Evolutionary conservation across 2,797 vertebrate species (phyloP).

Genomic region (Psittacula derbiana): DNA sequence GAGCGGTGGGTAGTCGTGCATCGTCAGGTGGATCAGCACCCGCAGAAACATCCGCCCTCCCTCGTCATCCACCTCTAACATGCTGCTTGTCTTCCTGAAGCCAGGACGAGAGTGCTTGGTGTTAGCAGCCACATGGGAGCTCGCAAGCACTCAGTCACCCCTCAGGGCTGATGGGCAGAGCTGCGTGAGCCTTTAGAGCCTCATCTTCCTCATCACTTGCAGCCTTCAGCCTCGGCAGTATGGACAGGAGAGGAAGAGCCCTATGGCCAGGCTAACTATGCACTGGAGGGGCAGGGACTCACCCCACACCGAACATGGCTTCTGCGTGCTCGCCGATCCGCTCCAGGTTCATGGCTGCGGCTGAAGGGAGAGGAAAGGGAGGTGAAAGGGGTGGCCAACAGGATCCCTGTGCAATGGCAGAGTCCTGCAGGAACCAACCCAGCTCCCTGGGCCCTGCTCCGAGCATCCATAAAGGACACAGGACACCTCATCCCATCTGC

Average conservation of each 20-base stretch:
- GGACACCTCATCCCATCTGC: not conserved
- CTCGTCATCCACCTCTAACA: constrained; percentile 96
- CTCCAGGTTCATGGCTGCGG: constrained; percentile 89
- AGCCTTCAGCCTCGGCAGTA: not conserved
- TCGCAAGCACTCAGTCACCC: not conserved
- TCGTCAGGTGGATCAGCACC: constrained; percentile 92
- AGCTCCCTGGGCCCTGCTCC: not conserved
- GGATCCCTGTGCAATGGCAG: not conserved
- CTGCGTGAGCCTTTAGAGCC: not conserved
- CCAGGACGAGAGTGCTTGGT: rapidly evolving
- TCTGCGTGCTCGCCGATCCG: constrained; percentile 94
- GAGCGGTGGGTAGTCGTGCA: constrained; percentile 93
- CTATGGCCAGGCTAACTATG: not conserved
- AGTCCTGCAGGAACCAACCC: not conserved
- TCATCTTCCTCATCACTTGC: not conserved
- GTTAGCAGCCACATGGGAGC: not conserved
- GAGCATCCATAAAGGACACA: rapidly evolving
- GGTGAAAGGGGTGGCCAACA: rapidly evolving
- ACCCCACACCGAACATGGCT: constrained; percentile 98
- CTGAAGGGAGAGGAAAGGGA: constrained; percentile 49
- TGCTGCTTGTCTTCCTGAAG: constrained; percentile 90
- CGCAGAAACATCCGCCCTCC: constrained; percentile 94
- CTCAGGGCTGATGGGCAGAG: not conserved
- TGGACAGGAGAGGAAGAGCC: not conserved
- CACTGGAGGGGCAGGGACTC: constrained; percentile 40